These are phyloP conservation scores for Hybos culiciformis DNA, from an alignment of 2,888 invertebrate species.

Conservation along the genomic window DNA sequence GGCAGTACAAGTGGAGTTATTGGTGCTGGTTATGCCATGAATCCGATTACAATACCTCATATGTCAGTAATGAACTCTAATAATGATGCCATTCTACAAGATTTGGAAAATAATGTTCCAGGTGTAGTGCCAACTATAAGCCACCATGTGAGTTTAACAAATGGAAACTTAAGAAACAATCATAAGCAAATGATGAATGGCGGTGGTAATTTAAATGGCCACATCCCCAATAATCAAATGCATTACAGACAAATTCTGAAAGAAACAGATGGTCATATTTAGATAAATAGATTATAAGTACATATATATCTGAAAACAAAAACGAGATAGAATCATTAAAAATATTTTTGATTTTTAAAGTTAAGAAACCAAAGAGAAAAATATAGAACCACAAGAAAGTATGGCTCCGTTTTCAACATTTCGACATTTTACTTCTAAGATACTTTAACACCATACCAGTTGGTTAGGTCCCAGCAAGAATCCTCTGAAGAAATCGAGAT, in stretches of 20 bases:
- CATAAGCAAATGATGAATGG: slow-evolving; percentile 24
- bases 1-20: slow-evolving; percentile 2
- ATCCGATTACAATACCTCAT: not conserved
- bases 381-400: not conserved
- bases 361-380: not conserved
- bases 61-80: slow-evolving; percentile 12
- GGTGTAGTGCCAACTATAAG: slow-evolving; percentile 36
- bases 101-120: slow-evolving; percentile 33
- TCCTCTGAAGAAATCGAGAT: no score
- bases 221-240: slow-evolving; percentile 20
- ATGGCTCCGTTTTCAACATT: not conserved
- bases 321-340: not conserved
- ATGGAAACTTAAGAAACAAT: slow-evolving; percentile 29
- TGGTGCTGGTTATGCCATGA: not conserved
- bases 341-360: no score
- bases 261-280: slow-evolving; percentile 27
- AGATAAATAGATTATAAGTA: not conserved
- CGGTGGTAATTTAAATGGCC: slow-evolving; percentile 17
- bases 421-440: no score
- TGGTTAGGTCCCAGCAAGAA: no score
- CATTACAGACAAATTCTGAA: slow-evolving; percentile 33
- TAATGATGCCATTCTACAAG: slow-evolving; percentile 30
- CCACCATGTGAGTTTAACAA: slow-evolving; percentile 35
- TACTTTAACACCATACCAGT: no score
- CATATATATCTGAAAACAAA: not conserved